Evolutionary conservation across 2,797 vertebrate genomes (phyloP).

Genomic region (Darevskia nairensis): DNA sequence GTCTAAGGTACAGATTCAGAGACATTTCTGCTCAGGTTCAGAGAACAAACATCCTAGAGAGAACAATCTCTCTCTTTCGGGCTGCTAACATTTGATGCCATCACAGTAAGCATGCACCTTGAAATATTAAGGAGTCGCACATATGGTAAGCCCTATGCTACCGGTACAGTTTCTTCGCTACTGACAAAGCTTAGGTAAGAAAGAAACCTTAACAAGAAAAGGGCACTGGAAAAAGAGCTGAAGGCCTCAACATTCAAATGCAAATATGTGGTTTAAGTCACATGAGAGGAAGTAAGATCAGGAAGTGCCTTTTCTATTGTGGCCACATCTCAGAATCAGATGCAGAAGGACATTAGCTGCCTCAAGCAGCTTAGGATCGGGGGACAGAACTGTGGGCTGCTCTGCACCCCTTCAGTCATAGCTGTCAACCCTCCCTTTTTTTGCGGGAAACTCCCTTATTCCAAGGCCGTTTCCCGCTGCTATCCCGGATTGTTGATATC

Average conservation of each 20-base stretch:
- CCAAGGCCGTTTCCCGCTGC: too few species aligned
- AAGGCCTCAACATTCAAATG: neutral
- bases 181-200: neutral
- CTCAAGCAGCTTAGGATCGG: too few species aligned
- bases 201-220: neutral
- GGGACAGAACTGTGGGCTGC: too few species aligned
- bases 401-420: too few species aligned
- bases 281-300: conserved; percentile 24
- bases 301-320: conserved; percentile 39
- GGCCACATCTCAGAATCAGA: conserved; percentile 9
- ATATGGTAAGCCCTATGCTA: neutral
- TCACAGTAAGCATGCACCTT: neutral
- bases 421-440: too few species aligned
- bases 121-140: neutral
- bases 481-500: too few species aligned
- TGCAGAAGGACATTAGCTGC: neutral
- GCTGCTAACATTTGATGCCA: neutral
- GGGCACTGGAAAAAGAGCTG: neutral
- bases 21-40: neutral
- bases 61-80: neutral
- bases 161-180: neutral
- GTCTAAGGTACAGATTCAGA: neutral
- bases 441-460: too few species aligned
- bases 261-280: conserved; percentile 10
- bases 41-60: neutral